These are phyloP conservation scores for Chrysochloris asiatica DNA, from an alignment of 2,113 vertebrate species.

Conservation along the genomic window DNA sequence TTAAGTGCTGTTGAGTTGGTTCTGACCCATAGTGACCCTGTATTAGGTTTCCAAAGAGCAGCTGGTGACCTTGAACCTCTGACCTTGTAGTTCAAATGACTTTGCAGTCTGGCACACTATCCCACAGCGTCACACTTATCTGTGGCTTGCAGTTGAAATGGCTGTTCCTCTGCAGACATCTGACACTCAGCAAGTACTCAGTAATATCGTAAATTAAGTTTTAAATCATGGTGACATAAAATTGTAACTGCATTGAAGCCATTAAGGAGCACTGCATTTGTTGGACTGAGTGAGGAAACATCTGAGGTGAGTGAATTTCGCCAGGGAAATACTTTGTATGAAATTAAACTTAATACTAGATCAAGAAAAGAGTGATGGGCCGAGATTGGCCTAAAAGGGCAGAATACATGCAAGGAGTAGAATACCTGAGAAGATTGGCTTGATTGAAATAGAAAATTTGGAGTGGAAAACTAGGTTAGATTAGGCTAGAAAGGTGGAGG, in stretches of 20 bases:
- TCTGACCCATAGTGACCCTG: neutral
- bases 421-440: neutral
- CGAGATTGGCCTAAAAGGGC: neutral
- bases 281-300: neutral
- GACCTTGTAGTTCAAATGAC: no score
- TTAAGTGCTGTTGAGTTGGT: neutral
- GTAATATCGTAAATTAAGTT: neutral
- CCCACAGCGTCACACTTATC: no score
- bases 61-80: no score
- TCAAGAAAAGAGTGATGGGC: neutral
- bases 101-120: no score
- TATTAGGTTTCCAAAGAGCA: neutral
- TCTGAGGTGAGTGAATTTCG: neutral
- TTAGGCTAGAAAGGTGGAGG: neutral
- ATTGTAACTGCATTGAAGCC: neutral
- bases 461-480: neutral
- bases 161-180: no score
- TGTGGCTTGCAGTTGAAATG: no score
- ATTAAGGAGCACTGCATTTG: neutral
- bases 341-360: neutral
- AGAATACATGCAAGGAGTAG: neutral
- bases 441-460: neutral
- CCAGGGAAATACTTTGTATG: neutral
- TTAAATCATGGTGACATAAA: neutral
- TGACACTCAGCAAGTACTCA: neutral